Percentiles rank a stretch among this genome's conserved stretches.
These are phyloP conservation scores for Drosophila pandora DNA, from an alignment of 1,140 invertebrate genomes.

Conservation along the genomic window DNA sequence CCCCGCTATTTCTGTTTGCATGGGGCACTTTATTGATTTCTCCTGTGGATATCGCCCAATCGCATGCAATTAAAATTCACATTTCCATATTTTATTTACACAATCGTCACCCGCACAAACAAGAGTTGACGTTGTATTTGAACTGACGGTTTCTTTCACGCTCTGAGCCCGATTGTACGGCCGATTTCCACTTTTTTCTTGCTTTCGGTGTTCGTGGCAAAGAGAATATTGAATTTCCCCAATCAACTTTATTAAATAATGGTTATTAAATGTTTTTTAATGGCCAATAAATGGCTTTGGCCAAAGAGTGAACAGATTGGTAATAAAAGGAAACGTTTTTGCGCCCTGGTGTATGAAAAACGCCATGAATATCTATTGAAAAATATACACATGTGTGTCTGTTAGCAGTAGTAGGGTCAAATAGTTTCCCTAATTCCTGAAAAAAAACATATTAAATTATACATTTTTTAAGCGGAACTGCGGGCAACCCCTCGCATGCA, in stretches of 20 bases:
- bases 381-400: not conserved
- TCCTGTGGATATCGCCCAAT: slow-evolving; percentile 25
- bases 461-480: slow-evolving; percentile 40
- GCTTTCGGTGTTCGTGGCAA: not conserved
- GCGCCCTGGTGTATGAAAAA: not conserved
- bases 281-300: slow-evolving; percentile 5
- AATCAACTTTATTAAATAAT: slow-evolving; percentile 19
- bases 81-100: slow-evolving; percentile 54
- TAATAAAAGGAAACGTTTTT: not conserved
- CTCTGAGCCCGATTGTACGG: slow-evolving; percentile 23
- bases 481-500: slow-evolving; percentile 69
- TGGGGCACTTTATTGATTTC: slow-evolving; percentile 38
- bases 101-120: slow-evolving; percentile 49
- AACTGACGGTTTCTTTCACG: slow-evolving; percentile 51
- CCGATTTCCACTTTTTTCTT: slow-evolving; percentile 7
- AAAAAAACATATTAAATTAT: slow-evolving; percentile 54
- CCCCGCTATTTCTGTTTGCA: slow-evolving; percentile 20
- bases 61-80: slow-evolving; percentile 63
- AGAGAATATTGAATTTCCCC: slow-evolving; percentile 9
- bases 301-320: not conserved
- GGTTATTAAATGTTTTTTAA: slow-evolving; percentile 16
- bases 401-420: slow-evolving; percentile 10
- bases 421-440: slow-evolving; percentile 13
- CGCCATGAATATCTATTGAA: not conserved
- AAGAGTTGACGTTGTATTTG: slow-evolving; percentile 24